These are phyloP conservation scores for Exaiptasia diaphana DNA, from an alignment of 64 coral and sea anemone species.

Conservation along the genomic window DNA sequence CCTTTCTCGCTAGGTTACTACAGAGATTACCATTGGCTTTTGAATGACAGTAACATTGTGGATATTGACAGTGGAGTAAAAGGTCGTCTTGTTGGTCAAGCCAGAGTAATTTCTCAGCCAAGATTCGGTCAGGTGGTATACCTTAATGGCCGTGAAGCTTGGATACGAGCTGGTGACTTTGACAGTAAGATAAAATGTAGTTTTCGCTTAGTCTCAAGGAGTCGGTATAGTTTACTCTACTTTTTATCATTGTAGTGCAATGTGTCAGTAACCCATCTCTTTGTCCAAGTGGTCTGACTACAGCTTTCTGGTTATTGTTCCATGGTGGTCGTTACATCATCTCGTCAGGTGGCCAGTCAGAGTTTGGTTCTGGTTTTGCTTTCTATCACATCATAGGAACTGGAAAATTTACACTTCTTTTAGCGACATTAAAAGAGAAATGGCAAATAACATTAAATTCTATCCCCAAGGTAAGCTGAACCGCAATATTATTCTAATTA, in stretches of 20 bases:
- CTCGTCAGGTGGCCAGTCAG: conserved; percentile 79
- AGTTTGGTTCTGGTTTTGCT: conserved; percentile 72
- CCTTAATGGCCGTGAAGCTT: conserved; percentile 49
- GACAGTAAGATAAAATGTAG: conserved; percentile 46
- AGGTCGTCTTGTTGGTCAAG: conserved; percentile 37
- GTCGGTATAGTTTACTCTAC: too few species aligned
- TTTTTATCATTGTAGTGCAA: too few species aligned
- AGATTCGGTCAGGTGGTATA: conserved; percentile 61
- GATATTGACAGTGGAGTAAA: conserved; percentile 19
- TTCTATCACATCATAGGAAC: conserved; percentile 55
- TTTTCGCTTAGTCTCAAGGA: neutral
- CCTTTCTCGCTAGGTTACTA: conserved; percentile 56
- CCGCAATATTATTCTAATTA: neutral
- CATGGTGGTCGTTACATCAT: conserved; percentile 66
- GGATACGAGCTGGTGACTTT: conserved; percentile 76
- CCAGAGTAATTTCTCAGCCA: conserved; percentile 33
- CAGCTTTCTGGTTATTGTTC: conserved; percentile 78
- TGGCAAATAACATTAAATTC: conserved; percentile 54
- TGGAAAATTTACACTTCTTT: conserved; percentile 34
- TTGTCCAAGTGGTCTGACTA: conserved; percentile 47
- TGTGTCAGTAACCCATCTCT: conserved; percentile 69
- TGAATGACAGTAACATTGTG: conserved; percentile 26
- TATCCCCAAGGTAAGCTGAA: conserved; percentile 50
- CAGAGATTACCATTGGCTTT: conserved; percentile 67
- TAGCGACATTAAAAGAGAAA: conserved; percentile 50